A percentile compares a stretch with the other conserved stretches of the same genome.
Evolutionary conservation across 2,888 invertebrate genomes (phyloP).

Genomic region (Diloba caeruleocephala): DNA sequence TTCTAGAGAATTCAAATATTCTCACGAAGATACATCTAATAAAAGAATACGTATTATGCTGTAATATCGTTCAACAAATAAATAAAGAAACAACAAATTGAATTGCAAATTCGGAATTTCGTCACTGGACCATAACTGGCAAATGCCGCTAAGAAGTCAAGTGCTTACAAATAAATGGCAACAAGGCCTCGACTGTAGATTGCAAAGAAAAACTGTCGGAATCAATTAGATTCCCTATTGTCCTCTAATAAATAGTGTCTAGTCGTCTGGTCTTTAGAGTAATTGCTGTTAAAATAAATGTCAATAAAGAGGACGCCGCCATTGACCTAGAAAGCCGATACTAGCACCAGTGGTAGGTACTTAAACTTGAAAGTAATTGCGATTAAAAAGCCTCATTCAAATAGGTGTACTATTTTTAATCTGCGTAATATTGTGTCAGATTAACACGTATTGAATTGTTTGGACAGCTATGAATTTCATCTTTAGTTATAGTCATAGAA

Average conservation of each 20-base stretch:
- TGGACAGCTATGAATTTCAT: too few species aligned
- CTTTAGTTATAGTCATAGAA: too few species aligned
- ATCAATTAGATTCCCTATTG: constrained; percentile 43
- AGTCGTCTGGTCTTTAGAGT: constrained; percentile 22
- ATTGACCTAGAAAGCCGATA: constrained; percentile 48
- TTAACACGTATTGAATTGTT: too few species aligned
- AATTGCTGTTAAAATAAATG: constrained; percentile 41
- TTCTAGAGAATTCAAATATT: too few species aligned
- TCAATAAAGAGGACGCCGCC: constrained; percentile 39
- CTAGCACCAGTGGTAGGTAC: constrained; percentile 3
- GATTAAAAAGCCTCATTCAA: constrained; percentile 7
- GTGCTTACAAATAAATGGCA: constrained; percentile 2
- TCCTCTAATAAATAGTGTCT: constrained; percentile 31
- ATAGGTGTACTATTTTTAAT: too few species aligned
- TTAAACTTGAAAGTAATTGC: constrained; percentile 6
- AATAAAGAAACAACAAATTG: background rate
- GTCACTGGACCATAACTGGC: background rate
- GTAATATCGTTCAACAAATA: too few species aligned
- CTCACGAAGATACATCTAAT: too few species aligned
- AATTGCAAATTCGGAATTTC: background rate
- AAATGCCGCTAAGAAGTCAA: constrained; percentile 1
- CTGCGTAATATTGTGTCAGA: too few species aligned
- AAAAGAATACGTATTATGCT: too few species aligned
- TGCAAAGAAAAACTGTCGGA: constrained; percentile 26
- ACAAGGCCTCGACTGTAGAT: constrained; percentile 31